Conservation (phyloP, 2,113 vertebrate genomes). For the Odontesthes bonariensis region DNA sequence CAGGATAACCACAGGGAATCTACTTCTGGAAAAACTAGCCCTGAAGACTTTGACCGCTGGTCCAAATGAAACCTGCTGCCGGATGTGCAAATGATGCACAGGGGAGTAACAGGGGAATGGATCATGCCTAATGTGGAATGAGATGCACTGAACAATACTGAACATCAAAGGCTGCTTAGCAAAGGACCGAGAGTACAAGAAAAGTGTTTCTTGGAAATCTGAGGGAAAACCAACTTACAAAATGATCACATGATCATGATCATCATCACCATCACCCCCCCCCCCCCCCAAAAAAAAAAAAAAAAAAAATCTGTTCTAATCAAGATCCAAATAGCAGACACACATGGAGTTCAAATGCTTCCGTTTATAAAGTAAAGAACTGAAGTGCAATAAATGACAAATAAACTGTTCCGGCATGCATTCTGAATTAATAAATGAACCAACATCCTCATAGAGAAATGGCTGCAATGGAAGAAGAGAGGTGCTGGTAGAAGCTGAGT, state of each 20-base stretch:
- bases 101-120: background rate
- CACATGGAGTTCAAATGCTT: background rate
- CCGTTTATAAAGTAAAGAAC: background rate
- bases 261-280: too few relatives aligned
- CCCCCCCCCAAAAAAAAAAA: background rate
- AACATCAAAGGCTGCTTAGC: background rate
- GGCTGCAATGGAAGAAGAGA: conserved; percentile 26
- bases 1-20: background rate
- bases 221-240: background rate
- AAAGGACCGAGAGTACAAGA: background rate
- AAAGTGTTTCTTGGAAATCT: background rate
- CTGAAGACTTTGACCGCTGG: background rate
- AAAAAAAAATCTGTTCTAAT: background rate
- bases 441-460: conserved; percentile 6
- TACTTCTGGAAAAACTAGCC: background rate
- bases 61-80: background rate
- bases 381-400: background rate
- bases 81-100: background rate
- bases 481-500: conserved; percentile 52
- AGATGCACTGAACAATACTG: background rate
- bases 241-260: background rate
- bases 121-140: background rate
- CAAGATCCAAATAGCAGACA: background rate
- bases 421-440: background rate
- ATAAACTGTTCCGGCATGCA: conserved; percentile 1